These are phyloP conservation scores for Brienomyrus longianalis DNA, from an alignment of 2,113 vertebrate species.

Conservation along the genomic window DNA sequence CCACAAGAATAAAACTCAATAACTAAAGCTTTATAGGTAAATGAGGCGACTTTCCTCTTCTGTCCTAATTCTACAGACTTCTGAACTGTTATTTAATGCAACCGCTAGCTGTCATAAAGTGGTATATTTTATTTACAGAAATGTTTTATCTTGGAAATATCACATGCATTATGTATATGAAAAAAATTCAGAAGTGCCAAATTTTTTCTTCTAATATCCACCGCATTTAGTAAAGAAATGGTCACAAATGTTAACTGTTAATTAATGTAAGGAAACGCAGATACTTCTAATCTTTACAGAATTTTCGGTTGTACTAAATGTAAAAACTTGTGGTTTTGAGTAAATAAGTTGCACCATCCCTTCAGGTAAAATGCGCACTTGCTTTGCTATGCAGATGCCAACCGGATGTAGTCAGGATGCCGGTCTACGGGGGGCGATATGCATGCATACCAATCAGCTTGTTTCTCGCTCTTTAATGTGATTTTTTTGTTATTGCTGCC, in stretches of 20 bases:
- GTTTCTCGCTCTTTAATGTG: slow-evolving; percentile 15
- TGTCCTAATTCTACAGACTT: background rate
- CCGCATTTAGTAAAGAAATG: background rate
- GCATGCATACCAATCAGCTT: background rate
- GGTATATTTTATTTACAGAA: background rate
- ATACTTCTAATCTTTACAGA: background rate
- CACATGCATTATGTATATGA: background rate
- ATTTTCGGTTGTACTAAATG: background rate
- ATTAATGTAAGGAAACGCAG: background rate
- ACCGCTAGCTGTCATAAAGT: background rate
- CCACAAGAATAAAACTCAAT: background rate
- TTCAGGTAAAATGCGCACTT: background rate
- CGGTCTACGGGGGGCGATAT: background rate
- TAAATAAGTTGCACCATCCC: background rate
- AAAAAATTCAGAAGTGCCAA: background rate
- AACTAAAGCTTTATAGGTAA: background rate
- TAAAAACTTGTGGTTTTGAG: background rate
- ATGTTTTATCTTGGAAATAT: background rate
- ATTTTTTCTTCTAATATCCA: background rate
- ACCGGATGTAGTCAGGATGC: background rate
- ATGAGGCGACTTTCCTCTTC: background rate
- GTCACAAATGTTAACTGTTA: background rate
- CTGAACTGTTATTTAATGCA: background rate
- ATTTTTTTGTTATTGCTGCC: slow-evolving; percentile 7
- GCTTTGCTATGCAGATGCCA: background rate